Evolutionary conservation across 2,888 invertebrate species (phyloP).

Genomic region (Griposia aprilina): DNA sequence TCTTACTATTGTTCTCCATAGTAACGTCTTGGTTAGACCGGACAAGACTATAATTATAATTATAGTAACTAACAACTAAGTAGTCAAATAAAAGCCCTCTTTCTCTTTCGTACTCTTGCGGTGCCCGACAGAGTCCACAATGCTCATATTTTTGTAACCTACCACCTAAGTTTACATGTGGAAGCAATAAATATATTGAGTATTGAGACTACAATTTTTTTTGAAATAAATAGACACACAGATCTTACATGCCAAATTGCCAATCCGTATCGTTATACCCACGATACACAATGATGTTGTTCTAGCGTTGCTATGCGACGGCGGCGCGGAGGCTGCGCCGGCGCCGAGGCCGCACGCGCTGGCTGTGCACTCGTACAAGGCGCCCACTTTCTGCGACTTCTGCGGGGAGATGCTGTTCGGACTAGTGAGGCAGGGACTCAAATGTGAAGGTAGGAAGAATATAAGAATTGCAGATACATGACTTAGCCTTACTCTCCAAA

Average conservation of each 20-base stretch:
- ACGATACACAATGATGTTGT: neutral
- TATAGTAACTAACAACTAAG: too few relatives aligned
- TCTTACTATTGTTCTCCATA: neutral
- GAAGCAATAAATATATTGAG: too few relatives aligned
- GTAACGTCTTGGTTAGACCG: neutral
- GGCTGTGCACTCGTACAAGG: constrained; percentile 99
- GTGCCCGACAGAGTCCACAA: too few relatives aligned
- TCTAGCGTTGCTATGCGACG: constrained; percentile 84
- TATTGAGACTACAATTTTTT: too few relatives aligned
- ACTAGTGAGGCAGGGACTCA: constrained; percentile 98
- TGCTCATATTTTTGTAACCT: too few relatives aligned
- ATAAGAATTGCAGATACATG: neutral
- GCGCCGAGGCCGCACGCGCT: constrained; percentile 97
- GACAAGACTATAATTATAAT: too few relatives aligned
- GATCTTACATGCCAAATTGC: neutral
- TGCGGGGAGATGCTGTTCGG: constrained; percentile 99
- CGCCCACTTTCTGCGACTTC: constrained; percentile 99
- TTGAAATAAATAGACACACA: neutral
- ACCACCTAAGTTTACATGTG: too few relatives aligned
- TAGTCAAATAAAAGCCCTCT: too few relatives aligned
- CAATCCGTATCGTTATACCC: too few relatives aligned
- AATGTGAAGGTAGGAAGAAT: constrained; percentile 96
- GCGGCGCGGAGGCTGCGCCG: constrained; percentile 85
- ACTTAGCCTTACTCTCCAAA: neutral
- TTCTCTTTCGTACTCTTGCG: too few relatives aligned